A percentile compares a stretch with the other conserved stretches of the same genome.
These are phyloP conservation scores for Podiceps cristatus DNA, from an alignment of 2,113 vertebrate genomes.

Conservation along the genomic window DNA sequence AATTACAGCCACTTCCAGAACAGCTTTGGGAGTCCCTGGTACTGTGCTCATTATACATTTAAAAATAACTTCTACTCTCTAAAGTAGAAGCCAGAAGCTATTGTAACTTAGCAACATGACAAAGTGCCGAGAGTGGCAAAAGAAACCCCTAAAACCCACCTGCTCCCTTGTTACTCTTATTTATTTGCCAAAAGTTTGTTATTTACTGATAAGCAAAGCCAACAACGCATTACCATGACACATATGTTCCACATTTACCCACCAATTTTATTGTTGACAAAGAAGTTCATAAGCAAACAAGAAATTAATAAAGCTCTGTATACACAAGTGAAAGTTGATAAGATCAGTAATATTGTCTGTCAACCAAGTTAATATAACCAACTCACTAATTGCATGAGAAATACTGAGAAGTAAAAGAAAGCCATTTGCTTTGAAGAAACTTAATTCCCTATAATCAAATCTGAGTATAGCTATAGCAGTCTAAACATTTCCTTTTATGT, in stretches of 20 bases:
- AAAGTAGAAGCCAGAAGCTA: constrained; percentile 31
- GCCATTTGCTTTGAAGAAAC: constrained; percentile 44
- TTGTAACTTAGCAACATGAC: constrained; percentile 75
- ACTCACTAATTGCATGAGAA: constrained; percentile 34
- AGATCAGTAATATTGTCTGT: constrained; percentile 45
- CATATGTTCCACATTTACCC: background rate
- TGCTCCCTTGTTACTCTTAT: constrained; percentile 39
- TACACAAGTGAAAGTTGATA: constrained; percentile 31
- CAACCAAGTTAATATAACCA: constrained; percentile 43
- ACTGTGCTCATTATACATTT: constrained; percentile 33
- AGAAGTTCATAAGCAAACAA: constrained; percentile 57
- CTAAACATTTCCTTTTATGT: background rate
- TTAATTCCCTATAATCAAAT: constrained; percentile 20
- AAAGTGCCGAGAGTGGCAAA: constrained; percentile 32
- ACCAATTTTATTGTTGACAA: constrained; percentile 42
- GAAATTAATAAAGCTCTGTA: constrained; percentile 34
- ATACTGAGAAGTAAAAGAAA: constrained; percentile 16
- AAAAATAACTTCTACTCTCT: constrained; percentile 55
- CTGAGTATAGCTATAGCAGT: background rate
- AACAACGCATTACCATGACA: constrained; percentile 9
- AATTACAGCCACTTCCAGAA: background rate
- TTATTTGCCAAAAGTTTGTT: constrained; percentile 68
- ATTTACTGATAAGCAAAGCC: constrained; percentile 71
- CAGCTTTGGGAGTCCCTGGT: background rate
- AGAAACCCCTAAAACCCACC: constrained; percentile 22